Evolutionary conservation across 2,113 vertebrate species (phyloP).

Genomic region (Desmodus rotundus): DNA sequence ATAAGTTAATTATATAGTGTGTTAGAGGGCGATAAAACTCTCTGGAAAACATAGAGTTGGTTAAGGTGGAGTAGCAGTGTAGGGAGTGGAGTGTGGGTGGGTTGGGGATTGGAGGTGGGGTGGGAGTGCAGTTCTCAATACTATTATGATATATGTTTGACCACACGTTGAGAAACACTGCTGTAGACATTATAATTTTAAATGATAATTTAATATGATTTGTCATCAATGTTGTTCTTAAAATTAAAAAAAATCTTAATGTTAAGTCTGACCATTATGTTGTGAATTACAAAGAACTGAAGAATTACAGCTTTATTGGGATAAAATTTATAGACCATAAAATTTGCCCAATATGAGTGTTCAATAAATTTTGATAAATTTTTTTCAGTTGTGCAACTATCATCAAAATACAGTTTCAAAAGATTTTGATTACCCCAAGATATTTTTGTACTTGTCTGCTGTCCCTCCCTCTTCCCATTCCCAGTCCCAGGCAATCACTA

Average conservation of each 20-base stretch:
- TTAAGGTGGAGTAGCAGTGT: not conserved
- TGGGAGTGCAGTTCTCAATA: not conserved
- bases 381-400: not conserved
- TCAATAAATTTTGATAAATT: not conserved
- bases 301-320: not conserved
- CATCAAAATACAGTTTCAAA: not conserved
- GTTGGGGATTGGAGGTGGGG: not conserved
- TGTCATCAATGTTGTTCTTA: not conserved
- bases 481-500: not conserved
- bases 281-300: not conserved
- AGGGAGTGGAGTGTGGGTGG: not conserved
- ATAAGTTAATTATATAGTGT: not conserved
- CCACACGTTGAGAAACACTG: not conserved
- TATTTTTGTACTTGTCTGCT: not conserved
- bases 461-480: not conserved
- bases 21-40: not conserved
- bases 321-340: not conserved
- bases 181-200: not conserved
- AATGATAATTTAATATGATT: slow-evolving; percentile 19
- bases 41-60: not conserved
- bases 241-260: not conserved
- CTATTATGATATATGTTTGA: not conserved
- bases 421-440: not conserved
- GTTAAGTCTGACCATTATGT: not conserved
- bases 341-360: not conserved